A percentile compares a stretch with the other conserved stretches of the same genome.
Evolutionary conservation across 2,113 vertebrate species (phyloP).

Genomic region (Castor canadensis): DNA sequence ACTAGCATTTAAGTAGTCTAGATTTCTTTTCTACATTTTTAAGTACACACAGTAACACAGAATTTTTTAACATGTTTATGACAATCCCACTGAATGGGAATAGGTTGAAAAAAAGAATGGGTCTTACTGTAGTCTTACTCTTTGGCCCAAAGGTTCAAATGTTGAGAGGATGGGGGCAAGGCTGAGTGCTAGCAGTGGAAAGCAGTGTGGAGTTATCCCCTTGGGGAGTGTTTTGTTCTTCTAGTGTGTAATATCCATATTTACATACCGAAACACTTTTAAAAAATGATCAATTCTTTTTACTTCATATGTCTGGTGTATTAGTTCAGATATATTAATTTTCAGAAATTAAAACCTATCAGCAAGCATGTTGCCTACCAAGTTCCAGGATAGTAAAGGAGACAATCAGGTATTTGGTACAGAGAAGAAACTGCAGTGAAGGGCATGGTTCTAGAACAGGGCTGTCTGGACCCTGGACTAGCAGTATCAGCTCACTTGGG

Average conservation of each 20-base stretch:
- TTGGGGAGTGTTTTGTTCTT: neutral
- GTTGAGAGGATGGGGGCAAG: neutral
- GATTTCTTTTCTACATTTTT: neutral
- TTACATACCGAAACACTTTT: neutral
- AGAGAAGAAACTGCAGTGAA: neutral
- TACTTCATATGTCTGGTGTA: neutral
- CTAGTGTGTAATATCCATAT: neutral
- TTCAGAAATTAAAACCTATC: neutral
- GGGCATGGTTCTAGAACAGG: neutral
- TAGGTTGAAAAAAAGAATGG: neutral
- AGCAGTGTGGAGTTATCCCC: too few relatives aligned
- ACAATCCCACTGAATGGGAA: neutral
- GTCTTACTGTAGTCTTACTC: too few relatives aligned
- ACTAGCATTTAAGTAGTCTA: neutral
- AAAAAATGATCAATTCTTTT: neutral
- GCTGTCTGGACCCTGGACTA: neutral
- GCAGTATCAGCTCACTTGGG: neutral
- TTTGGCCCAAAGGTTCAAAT: neutral
- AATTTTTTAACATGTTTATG: neutral
- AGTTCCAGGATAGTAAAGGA: neutral
- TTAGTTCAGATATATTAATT: neutral
- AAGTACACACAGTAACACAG: neutral
- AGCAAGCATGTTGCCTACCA: neutral
- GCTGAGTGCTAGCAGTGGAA: neutral
- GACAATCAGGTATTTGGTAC: neutral